phyloP scores from a whole-genome alignment of 2,113 vertebrate species.

The Channa argus region DNA sequence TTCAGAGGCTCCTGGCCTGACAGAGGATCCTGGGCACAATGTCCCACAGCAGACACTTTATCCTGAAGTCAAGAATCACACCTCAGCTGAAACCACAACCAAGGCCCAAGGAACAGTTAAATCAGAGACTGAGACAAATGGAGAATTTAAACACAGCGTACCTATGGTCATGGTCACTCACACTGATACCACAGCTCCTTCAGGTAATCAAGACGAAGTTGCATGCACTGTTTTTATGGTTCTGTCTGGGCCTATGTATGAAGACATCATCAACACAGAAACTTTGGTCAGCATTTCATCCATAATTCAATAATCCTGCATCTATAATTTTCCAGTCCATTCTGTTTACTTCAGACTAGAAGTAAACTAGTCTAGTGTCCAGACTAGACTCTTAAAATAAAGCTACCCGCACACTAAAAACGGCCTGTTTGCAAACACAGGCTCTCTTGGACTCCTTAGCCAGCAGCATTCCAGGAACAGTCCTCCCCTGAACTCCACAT shows the following conservation, averaged over 20 bases:
- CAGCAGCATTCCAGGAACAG: conserved; percentile 21
- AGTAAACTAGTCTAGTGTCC: too few species aligned
- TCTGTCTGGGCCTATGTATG: not conserved
- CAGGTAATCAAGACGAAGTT: conserved; percentile 51
- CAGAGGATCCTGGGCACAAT: conserved; percentile 23
- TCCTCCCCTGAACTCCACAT: conserved; percentile 31
- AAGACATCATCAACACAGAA: not conserved
- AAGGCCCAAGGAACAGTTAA: not conserved
- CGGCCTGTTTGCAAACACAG: conserved; percentile 57
- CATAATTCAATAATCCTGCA: conserved; percentile 16
- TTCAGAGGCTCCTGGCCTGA: conserved; percentile 33
- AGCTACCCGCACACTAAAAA: conserved; percentile 31
- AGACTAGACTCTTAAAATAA: conserved; percentile 44
- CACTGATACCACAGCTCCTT: not conserved
- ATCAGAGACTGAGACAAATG: conserved; percentile 17
- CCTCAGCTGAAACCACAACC: conserved; percentile 14
- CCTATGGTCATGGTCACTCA: not conserved
- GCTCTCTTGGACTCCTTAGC: conserved; percentile 6
- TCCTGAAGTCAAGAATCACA: conserved; percentile 22
- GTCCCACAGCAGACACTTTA: conserved; percentile 3
- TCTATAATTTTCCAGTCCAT: conserved; percentile 22
- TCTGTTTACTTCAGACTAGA: conserved; percentile 36
- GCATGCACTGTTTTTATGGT: not conserved
- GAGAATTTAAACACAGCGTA: not conserved
- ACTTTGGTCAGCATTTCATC: conserved; percentile 5